These are phyloP conservation scores for Amazona guildingii DNA, from an alignment of 2,113 vertebrate species.

Conservation along the genomic window DNA sequence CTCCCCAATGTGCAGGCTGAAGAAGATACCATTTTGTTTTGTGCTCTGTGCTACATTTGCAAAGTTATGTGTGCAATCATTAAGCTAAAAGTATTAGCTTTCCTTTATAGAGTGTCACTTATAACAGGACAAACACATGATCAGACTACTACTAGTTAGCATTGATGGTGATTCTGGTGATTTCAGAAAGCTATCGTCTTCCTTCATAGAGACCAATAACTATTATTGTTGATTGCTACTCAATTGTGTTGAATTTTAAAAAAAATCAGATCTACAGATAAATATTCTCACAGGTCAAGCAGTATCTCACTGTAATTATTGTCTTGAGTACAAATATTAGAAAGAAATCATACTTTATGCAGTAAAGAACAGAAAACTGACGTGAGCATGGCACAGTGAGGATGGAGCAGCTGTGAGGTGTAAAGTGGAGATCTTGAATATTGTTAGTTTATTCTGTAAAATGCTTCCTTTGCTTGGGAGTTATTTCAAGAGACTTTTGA, in stretches of 20 bases:
- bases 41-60: not conserved
- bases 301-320: not conserved
- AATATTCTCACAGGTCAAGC: not conserved
- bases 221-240: not conserved
- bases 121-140: not conserved
- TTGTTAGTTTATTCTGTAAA: not conserved
- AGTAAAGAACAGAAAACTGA: not conserved
- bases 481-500: not conserved
- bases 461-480: not conserved
- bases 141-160: not conserved
- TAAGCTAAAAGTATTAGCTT: not conserved
- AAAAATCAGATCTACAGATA: not conserved
- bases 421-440: not conserved
- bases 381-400: not conserved
- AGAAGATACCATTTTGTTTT: not conserved
- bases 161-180: not conserved
- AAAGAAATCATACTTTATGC: not conserved
- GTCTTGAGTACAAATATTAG: not conserved
- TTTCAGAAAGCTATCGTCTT: not conserved
- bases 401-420: not conserved
- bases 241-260: not conserved
- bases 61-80: not conserved
- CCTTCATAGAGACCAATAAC: not conserved
- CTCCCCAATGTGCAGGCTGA: not conserved
- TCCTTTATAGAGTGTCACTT: not conserved